Base-by-base conservation (phyloP, 1,140 invertebrate species). In the Venturia canescens region DNA sequence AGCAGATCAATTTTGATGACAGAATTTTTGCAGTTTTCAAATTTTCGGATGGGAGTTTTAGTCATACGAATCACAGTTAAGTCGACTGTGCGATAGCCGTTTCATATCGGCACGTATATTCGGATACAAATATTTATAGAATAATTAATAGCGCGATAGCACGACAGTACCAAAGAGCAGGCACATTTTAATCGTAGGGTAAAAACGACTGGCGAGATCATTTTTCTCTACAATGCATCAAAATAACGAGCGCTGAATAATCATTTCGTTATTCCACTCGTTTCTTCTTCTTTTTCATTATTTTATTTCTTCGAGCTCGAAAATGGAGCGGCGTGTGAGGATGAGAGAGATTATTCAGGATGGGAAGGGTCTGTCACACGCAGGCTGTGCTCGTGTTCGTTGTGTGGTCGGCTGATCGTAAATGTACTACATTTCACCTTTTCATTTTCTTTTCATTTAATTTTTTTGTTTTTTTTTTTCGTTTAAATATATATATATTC, bases 351-450 rank as follows among this genome's bases (percentile, higher is more conserved):
- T n/a, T n/a, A n/a, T n/a, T 34, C 7, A 34, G 57, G 21, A 3
- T 21, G 6, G 57, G 57, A 21, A 21, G 57, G n/a, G 57, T 60
- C 57, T 60, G 57, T 23, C n/a, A 60, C 57, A 60, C 57, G 57
- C 57, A 60, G 57, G 57, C 57, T 60, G 1, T 60, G 57, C 57
- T 60, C 57, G 57, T 60, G 57, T 60, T 60, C 57, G 57, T 60
- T 60, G 57, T 60, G 57, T 60, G n/a, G 57, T 60, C 57, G 57
- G 21, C 57, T 60, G 13, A 60, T 60, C 57, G 57, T 60, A 21
- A 60, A 4, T 18, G 16, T 1, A 60, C 57, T 60, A 60, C 16
- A 9, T 60, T 60, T 60, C 9, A n/a, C n/a, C 3, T 60, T 60
- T 1, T 60, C 23, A 3, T 60, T 60, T 60, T 60, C 3, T 21